A percentile compares a stretch with the other conserved stretches of the same genome.
Conservation (phyloP, 2,888 invertebrate species). For the Chrysolina haemoptera region DNA sequence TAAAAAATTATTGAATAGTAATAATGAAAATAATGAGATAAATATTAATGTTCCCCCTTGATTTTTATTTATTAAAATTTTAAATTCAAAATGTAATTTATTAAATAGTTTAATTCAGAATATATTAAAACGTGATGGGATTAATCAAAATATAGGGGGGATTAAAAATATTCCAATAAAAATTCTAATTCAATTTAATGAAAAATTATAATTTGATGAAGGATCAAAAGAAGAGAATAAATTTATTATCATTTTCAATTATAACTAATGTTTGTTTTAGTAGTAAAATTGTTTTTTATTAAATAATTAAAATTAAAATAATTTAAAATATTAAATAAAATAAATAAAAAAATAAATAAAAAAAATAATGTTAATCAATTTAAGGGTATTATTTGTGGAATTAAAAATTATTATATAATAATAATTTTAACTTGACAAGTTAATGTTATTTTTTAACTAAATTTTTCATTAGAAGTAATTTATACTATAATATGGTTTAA, state of each 20-base stretch:
- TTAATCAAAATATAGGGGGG: conserved; percentile 72
- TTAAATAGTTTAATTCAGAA: conserved; percentile 68
- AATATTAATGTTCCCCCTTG: conserved; percentile 68
- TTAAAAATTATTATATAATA: conserved; percentile 75
- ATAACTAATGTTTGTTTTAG: conserved; percentile 59
- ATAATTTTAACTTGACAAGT: conserved; percentile 80
- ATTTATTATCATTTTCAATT: conserved; percentile 79
- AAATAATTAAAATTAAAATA: conserved; percentile 64
- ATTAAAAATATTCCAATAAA: conserved; percentile 72
- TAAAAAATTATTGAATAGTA: conserved; percentile 80
- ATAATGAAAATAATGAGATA: conserved; percentile 72
- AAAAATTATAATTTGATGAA: conserved; percentile 71
- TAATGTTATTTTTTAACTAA: conserved; percentile 75
- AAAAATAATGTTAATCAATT: conserved; percentile 70
- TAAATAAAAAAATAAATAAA: conserved; percentile 68
- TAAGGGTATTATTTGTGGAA: conserved; percentile 80
- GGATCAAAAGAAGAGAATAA: conserved; percentile 81
- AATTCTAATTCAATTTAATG: conserved; percentile 76
- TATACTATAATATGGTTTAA: conserved; percentile 79
- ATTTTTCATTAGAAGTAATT: conserved; percentile 75
- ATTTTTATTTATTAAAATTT: conserved; percentile 68
- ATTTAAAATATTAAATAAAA: conserved; percentile 73
- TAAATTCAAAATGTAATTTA: conserved; percentile 74
- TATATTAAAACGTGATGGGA: conserved; percentile 72
- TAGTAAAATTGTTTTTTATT: conserved; percentile 50